These are phyloP conservation scores for Phaenicophaeus curvirostris DNA, from an alignment of 2,797 vertebrate genomes.

Conservation along the genomic window DNA sequence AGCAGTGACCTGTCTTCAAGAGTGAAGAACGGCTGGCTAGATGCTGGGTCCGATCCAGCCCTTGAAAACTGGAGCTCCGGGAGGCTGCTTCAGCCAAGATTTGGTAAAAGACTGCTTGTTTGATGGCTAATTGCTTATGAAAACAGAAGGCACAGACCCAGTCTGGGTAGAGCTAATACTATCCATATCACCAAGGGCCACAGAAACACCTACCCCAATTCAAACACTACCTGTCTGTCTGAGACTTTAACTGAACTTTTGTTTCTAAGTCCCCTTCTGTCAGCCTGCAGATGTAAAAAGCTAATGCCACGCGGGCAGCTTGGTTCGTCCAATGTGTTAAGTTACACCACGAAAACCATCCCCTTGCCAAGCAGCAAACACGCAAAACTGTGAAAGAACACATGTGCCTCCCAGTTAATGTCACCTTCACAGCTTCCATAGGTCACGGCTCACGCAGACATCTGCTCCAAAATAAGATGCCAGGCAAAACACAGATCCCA, in stretches of 20 bases:
- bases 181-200: neutral
- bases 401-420: slow-evolving; percentile 34
- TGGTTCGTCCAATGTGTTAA: neutral
- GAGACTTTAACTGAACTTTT: neutral
- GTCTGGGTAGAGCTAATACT: neutral
- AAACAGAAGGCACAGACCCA: neutral
- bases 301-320: neutral
- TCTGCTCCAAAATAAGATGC: neutral
- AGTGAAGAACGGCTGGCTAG: neutral
- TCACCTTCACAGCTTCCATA: slow-evolving; percentile 54
- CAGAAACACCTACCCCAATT: neutral
- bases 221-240: neutral
- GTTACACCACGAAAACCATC: neutral
- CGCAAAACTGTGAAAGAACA: neutral
- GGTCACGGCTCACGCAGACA: slow-evolving; percentile 17
- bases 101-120: neutral
- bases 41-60: neutral
- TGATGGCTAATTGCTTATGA: neutral
- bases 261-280: neutral
- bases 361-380: slow-evolving; percentile 17
- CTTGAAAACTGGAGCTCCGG: neutral
- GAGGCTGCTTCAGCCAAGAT: neutral
- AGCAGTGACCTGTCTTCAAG: neutral
- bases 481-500: neutral
- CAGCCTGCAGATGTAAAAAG: neutral